Conservation (phyloP, 2,797 vertebrate genomes). For the Nyctibius grandis region DNA sequence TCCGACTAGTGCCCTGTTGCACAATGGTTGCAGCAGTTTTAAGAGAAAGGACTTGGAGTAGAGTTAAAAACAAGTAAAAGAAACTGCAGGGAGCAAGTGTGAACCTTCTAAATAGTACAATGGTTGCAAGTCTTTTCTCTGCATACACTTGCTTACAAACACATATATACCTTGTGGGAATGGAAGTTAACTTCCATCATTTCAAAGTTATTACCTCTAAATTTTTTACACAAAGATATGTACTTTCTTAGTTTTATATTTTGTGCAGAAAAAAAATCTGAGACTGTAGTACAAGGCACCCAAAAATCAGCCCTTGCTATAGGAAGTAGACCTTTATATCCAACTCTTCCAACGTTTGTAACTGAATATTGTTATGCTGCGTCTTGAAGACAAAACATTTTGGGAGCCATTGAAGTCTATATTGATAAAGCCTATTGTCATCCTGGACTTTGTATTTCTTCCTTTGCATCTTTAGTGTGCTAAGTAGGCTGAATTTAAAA, state of each 20-base stretch:
- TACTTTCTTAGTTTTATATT: neutral
- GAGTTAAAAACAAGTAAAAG: neutral
- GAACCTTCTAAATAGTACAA: neutral
- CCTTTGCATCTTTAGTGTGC: neutral
- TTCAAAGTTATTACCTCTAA: neutral
- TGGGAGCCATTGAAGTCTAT: neutral
- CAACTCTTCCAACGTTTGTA: neutral
- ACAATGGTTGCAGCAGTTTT: neutral
- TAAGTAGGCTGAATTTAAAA: neutral
- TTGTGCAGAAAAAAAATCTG: neutral
- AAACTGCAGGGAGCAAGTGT: neutral
- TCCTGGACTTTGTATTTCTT: neutral
- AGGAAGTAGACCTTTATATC: neutral
- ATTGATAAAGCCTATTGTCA: neutral
- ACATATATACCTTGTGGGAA: neutral
- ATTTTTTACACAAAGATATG: neutral
- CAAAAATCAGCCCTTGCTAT: neutral
- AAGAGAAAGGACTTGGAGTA: neutral
- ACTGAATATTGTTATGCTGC: neutral
- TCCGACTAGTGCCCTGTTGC: neutral
- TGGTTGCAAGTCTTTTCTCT: neutral
- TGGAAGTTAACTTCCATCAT: neutral
- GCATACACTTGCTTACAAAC: neutral
- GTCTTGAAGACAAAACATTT: neutral
- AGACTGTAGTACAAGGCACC: neutral